Evolutionary conservation across 2,113 vertebrate species (phyloP).

Genomic region (Onychostruthus taczanowskii): DNA sequence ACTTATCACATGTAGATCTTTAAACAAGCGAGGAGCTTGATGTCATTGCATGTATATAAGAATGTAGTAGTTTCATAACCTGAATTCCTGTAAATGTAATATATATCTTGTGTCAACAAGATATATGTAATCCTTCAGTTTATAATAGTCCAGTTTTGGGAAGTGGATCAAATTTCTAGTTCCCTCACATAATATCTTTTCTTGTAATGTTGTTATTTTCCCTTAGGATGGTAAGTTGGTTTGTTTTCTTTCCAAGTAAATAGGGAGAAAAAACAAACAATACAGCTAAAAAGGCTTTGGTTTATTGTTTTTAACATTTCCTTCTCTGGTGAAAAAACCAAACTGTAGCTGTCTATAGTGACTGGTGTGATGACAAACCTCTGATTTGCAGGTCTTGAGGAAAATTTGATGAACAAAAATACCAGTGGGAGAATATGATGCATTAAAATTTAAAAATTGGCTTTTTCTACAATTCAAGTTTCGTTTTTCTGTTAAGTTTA

Average conservation of each 20-base stretch:
- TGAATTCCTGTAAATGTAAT: not conserved
- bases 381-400: not conserved
- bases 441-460: not conserved
- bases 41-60: not conserved
- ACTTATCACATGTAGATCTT: not conserved
- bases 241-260: not conserved
- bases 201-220: not conserved
- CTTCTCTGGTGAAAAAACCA: not conserved
- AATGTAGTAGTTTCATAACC: not conserved
- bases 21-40: not conserved
- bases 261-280: not conserved
- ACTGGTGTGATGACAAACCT: not conserved
- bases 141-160: not conserved
- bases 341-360: not conserved
- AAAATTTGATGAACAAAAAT: not conserved
- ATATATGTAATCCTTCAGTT: not conserved
- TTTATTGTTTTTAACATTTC: not conserved
- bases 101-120: not conserved
- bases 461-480: not conserved
- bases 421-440: not conserved
- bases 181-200: not conserved
- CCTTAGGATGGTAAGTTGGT: not conserved
- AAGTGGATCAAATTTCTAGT: not conserved
- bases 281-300: not conserved
- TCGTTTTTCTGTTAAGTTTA: not conserved